Conservation (phyloP, 2,797 vertebrate genomes). For the Cuniculus paca region DNA sequence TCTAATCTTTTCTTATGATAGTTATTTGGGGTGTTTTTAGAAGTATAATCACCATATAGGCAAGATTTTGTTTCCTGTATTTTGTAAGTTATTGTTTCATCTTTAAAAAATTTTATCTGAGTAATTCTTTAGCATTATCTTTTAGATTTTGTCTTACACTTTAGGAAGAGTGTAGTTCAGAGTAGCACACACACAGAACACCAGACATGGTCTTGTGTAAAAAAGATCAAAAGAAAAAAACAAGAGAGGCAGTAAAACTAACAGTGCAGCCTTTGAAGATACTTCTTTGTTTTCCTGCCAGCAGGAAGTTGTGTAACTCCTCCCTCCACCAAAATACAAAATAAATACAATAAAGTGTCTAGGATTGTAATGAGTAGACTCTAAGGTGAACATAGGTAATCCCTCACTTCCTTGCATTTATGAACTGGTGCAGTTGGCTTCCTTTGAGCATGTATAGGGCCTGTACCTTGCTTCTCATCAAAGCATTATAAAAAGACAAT, state of each 20-base stretch:
- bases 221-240: not conserved
- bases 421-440: not conserved
- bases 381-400: not conserved
- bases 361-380: not conserved
- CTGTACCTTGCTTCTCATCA: not conserved
- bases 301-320: not conserved
- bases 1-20: not conserved
- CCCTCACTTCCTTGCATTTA: not conserved
- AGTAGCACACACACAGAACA: not conserved
- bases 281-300: not conserved
- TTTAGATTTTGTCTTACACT: not conserved
- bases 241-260: not conserved
- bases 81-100: conserved; percentile 7
- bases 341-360: not conserved
- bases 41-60: not conserved
- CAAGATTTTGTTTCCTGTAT: not conserved
- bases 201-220: not conserved
- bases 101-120: not conserved
- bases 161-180: not conserved
- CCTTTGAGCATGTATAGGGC: not conserved
- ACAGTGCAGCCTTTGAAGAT: not conserved
- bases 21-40: not conserved
- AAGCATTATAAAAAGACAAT: not conserved
- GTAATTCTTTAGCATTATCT: not conserved
- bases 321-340: not conserved